Conservation (phyloP, 2,888 invertebrate genomes). For the Diabrotica balteata region DNA sequence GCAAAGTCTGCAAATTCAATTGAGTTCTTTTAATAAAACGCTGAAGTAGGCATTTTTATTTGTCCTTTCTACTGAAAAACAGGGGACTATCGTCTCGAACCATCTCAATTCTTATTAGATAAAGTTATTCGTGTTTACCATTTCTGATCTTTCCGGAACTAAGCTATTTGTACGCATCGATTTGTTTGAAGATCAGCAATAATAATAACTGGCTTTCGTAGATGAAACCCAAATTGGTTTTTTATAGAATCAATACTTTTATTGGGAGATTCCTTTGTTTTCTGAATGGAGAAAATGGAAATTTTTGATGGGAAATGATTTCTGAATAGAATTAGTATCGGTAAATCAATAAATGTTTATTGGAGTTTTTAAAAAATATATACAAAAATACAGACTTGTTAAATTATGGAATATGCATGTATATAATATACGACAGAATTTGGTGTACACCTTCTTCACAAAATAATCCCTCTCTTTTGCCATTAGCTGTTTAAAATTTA, state of each 20-base stretch:
- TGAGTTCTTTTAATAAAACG: constrained; percentile 24
- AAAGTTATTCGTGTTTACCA: constrained; percentile 9
- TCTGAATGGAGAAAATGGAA: too few relatives aligned
- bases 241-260: background rate
- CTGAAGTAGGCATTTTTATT: constrained; percentile 23
- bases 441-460: too few relatives aligned
- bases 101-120: constrained; percentile 12
- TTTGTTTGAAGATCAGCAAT: constrained; percentile 1
- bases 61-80: constrained; percentile 14
- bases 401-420: too few relatives aligned
- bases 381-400: too few relatives aligned
- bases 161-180: background rate
- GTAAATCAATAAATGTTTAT: too few relatives aligned
- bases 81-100: constrained; percentile 2
- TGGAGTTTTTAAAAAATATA: too few relatives aligned
- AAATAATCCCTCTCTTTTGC: too few relatives aligned
- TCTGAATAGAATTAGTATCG: too few relatives aligned
- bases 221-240: background rate
- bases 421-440: too few relatives aligned
- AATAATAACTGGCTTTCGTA: background rate
- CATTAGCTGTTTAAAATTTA: too few relatives aligned
- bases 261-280: background rate
- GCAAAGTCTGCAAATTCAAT: constrained; percentile 20
- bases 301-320: too few relatives aligned
- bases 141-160: constrained; percentile 1